phyloP scores from a whole-genome alignment of 23 tunicate species.

The Phallusia fumigata region DNA sequence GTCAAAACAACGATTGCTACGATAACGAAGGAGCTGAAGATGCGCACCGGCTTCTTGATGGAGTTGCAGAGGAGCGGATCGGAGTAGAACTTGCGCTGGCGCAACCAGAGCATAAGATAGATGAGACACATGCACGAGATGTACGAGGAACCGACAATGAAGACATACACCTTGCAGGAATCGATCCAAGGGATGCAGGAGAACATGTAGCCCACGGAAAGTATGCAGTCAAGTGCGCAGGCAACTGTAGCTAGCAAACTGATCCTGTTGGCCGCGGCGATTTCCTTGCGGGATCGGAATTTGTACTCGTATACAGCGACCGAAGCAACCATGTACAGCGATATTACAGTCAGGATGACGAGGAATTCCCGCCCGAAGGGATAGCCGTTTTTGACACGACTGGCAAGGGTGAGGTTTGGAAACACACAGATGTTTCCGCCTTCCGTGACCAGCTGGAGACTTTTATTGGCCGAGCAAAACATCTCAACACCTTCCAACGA shows the following conservation, averaged over 20 bases:
- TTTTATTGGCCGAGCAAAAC: background rate
- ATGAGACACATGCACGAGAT: constrained; percentile 10
- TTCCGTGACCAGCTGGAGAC: background rate
- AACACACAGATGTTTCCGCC: background rate
- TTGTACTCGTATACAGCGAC: background rate
- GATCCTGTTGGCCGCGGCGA: background rate
- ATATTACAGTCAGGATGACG: background rate
- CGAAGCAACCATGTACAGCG: background rate
- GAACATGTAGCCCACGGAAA: background rate
- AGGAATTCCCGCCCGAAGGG: background rate
- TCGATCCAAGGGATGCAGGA: background rate
- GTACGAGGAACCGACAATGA: background rate
- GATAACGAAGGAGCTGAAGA: background rate
- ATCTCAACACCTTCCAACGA: background rate
- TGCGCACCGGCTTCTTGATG: background rate
- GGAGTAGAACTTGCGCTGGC: constrained; percentile 9
- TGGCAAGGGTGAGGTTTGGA: background rate
- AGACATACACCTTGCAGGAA: background rate
- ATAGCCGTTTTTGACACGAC: background rate
- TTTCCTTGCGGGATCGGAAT: background rate
- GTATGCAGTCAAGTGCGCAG: background rate
- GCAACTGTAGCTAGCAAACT: background rate
- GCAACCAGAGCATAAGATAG: background rate
- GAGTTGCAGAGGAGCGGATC: background rate
- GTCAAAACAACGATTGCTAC: background rate